These are phyloP conservation scores for Manis pentadactyla DNA, from an alignment of 2,797 vertebrate genomes.

Conservation along the genomic window DNA sequence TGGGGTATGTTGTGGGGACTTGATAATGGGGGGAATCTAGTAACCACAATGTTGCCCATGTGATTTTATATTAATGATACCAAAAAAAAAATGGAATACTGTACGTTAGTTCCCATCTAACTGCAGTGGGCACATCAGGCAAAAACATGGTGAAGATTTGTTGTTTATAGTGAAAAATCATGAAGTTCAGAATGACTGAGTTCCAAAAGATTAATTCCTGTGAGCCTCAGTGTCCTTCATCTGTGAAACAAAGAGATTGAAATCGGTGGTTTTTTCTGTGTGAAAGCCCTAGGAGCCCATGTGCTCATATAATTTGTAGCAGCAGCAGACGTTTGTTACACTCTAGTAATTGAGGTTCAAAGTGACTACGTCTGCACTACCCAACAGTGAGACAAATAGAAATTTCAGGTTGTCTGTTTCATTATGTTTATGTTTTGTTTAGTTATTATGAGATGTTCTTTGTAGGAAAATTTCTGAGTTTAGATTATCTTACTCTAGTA, in stretches of 20 bases:
- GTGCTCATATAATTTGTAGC: not conserved
- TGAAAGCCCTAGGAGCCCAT: not conserved
- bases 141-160: not conserved
- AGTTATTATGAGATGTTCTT: not conserved
- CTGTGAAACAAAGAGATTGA: slow-evolving; percentile 41
- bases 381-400: not conserved
- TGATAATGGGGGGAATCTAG: too few relatives aligned
- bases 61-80: too few relatives aligned
- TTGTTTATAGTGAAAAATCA: not conserved
- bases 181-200: not conserved
- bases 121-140: not conserved
- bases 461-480: slow-evolving; percentile 11
- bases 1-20: too few relatives aligned
- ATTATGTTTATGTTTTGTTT: slow-evolving; percentile 44
- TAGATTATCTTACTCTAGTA: not conserved
- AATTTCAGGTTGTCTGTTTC: slow-evolving; percentile 48
- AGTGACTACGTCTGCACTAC: not conserved
- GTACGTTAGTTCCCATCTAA: not conserved
- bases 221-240: not conserved
- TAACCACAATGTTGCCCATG: too few relatives aligned
- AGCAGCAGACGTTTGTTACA: not conserved
- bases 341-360: not conserved
- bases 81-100: not conserved
- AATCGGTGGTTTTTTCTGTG: not conserved
- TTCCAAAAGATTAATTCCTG: slow-evolving; percentile 4